Evolutionary conservation across 2,113 vertebrate genomes (phyloP).

Genomic region (Pseudorhombus dupliciocellatus): DNA sequence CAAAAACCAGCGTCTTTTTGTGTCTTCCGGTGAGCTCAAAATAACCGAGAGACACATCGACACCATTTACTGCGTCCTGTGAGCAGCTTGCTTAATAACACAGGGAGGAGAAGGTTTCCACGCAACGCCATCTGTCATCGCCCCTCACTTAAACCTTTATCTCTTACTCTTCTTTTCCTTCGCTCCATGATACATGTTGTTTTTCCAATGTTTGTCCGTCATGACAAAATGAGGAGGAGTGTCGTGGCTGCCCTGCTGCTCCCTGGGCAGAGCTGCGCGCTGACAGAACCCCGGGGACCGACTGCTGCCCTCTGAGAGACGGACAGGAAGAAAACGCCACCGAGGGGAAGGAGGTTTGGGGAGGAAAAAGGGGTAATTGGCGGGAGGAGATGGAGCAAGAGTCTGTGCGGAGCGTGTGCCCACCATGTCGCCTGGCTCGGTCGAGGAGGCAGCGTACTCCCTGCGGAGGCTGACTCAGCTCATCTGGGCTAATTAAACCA

Average conservation of each 20-base stretch:
- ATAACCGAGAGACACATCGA: constrained; percentile 15
- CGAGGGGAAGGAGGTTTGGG: constrained; percentile 2
- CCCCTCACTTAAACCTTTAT: constrained; percentile 28
- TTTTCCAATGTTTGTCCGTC: constrained; percentile 20
- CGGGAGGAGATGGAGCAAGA: constrained; percentile 4
- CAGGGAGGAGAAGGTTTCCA: constrained; percentile 38
- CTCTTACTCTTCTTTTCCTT: constrained; percentile 34
- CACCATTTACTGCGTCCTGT: constrained; percentile 16
- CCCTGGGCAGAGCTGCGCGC: constrained; percentile 2
- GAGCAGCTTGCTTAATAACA: constrained; percentile 24
- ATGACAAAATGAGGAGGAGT: constrained; percentile 14
- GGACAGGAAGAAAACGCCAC: constrained; percentile 10
- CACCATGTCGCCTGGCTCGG: constrained; percentile 26
- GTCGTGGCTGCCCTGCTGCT: constrained; percentile 12
- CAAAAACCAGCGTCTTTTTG: neutral
- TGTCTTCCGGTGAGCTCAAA: neutral
- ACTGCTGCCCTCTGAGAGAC: constrained; percentile 25
- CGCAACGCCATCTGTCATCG: constrained; percentile 49
- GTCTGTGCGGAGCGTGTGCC: constrained; percentile 4
- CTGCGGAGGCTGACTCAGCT: constrained; percentile 55
- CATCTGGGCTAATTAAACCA: constrained; percentile 57
- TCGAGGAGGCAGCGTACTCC: constrained; percentile 2
- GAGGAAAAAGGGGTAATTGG: constrained; percentile 17
- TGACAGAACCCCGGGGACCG: constrained; percentile 29
- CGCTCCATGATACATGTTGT: constrained; percentile 5